These are phyloP conservation scores for Scaptomyza pallida DNA, from an alignment of 1,140 invertebrate species.

Conservation along the genomic window DNA sequence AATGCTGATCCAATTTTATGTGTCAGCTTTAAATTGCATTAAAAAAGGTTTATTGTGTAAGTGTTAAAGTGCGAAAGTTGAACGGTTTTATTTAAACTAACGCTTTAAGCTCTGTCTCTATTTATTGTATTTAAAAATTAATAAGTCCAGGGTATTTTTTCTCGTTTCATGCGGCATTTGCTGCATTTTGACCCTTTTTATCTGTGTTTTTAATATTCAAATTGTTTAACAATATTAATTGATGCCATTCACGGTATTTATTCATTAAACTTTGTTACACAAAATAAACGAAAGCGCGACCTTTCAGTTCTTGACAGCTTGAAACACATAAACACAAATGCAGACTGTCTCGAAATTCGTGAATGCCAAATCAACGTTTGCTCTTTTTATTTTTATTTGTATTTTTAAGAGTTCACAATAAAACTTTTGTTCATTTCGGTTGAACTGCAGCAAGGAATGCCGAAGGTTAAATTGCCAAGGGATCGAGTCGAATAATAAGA, in stretches of 20 bases:
- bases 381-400: no score
- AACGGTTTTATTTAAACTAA: no score
- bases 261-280: slow-evolving; percentile 14
- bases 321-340: slow-evolving; percentile 15
- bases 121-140: background rate
- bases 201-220: background rate
- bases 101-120: no score
- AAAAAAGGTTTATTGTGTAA: no score
- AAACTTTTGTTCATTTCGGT: slow-evolving; percentile 53
- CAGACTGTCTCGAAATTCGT: slow-evolving; percentile 29
- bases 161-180: background rate
- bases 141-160: background rate
- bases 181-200: background rate
- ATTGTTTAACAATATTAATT: slow-evolving; percentile 3
- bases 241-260: background rate
- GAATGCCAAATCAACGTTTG: slow-evolving; percentile 58
- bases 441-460: slow-evolving; percentile 22
- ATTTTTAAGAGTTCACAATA: slow-evolving; percentile 56
- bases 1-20: background rate
- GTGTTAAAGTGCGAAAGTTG: no score
- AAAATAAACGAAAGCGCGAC: slow-evolving; percentile 1
- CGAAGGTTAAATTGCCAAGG: slow-evolving; percentile 43
- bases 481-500: slow-evolving; percentile 28
- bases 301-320: slow-evolving; percentile 8
- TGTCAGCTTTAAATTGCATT: no score